A percentile compares a stretch with the other conserved stretches of the same genome.
Conservation (phyloP, 2,113 vertebrate genomes). For the Pagrus major region DNA sequence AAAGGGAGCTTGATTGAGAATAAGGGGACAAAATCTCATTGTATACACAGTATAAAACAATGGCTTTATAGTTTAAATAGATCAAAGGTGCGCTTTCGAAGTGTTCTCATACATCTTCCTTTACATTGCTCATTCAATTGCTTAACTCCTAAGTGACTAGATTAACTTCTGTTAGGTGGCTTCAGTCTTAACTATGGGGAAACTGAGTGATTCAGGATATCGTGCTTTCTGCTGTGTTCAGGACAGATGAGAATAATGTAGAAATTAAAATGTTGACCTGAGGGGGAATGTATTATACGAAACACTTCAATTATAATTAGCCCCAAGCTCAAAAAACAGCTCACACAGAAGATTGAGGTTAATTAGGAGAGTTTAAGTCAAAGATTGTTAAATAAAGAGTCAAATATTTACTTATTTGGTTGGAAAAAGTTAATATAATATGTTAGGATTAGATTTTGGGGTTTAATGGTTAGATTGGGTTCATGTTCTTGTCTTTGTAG, state of each 20-base stretch:
- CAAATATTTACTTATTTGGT: background rate
- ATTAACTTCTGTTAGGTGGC: background rate
- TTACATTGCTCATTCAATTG: background rate
- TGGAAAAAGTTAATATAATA: background rate
- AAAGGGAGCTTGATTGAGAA: constrained; percentile 6
- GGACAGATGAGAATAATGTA: background rate
- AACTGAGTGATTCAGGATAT: background rate
- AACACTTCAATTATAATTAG: background rate
- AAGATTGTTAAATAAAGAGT: background rate
- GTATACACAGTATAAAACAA: background rate
- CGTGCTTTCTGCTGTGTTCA: background rate
- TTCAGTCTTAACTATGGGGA: background rate
- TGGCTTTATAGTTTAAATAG: background rate
- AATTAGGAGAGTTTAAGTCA: background rate
- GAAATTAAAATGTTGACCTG: background rate
- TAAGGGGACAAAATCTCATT: background rate
- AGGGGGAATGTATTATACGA: background rate
- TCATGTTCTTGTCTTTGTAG: background rate
- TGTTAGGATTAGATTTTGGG: background rate
- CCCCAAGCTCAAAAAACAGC: background rate
- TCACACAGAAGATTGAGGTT: background rate
- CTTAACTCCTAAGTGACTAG: background rate
- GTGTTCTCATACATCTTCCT: background rate
- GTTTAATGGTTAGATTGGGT: background rate
- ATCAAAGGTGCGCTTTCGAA: background rate